Evolutionary conservation across 2,888 invertebrate species (phyloP).

Genomic region (Nemotelus nigrinus): DNA sequence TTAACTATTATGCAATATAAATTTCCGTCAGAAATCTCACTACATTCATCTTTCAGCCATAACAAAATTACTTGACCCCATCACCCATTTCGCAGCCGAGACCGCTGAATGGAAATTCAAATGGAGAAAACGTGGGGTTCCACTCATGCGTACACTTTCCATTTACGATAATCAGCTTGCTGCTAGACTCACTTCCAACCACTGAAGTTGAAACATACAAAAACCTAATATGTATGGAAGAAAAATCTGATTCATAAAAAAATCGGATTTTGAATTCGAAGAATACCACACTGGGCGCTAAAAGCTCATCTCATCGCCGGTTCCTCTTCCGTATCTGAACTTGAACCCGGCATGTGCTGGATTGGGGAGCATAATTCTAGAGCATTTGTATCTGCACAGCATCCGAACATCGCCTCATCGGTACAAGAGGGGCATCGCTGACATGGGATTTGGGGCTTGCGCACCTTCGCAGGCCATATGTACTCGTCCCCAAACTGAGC

Average conservation of each 20-base stretch:
- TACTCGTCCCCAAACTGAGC: no score
- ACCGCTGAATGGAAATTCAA: not conserved
- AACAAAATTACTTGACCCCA: not conserved
- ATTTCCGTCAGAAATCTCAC: no score
- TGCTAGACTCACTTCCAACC: not conserved
- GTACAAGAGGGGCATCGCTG: slow-evolving; percentile 2
- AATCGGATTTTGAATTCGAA: not conserved
- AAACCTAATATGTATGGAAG: not conserved
- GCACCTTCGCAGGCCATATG: not conserved
- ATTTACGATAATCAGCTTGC: not conserved
- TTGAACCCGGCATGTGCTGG: not conserved
- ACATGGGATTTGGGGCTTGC: slow-evolving; percentile 6
- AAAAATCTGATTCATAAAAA: not conserved
- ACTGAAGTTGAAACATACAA: no score
- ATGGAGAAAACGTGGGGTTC: not conserved
- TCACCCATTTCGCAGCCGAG: not conserved
- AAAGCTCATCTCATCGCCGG: not conserved
- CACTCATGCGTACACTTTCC: not conserved
- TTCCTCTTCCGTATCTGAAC: no score
- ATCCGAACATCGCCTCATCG: slow-evolving; percentile 7
- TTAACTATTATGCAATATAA: no score
- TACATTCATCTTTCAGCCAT: not conserved
- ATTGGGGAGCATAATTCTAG: slow-evolving; percentile 2
- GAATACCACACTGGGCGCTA: not conserved
- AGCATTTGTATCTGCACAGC: not conserved